These are phyloP conservation scores for Oreortyx pictus DNA, from an alignment of 2,797 vertebrate genomes.

Conservation along the genomic window DNA sequence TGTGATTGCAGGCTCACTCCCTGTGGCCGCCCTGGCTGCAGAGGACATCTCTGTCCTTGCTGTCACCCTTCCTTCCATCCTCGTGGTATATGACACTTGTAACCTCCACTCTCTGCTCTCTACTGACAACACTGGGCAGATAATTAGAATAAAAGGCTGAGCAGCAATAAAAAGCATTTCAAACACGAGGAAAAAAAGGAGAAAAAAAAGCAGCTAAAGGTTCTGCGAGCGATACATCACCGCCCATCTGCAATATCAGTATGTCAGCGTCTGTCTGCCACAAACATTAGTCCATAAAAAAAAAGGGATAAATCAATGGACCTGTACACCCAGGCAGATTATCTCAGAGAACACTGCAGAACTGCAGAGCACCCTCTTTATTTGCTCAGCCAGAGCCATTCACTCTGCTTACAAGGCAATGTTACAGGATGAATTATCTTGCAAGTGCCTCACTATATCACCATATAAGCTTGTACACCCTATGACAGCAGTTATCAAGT, in stretches of 20 bases:
- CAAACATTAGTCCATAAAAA: constrained; percentile 16
- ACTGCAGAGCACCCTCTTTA: neutral
- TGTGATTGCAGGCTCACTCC: neutral
- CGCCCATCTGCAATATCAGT: neutral
- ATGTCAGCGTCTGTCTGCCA: constrained; percentile 28
- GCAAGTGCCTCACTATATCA: neutral
- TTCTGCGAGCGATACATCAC: neutral
- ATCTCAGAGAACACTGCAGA: constrained; percentile 13
- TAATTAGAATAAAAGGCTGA: neutral
- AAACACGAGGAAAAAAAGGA: neutral
- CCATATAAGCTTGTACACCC: neutral
- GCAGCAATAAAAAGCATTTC: neutral
- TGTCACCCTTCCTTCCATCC: neutral
- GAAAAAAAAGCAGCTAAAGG: neutral
- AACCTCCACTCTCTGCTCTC: neutral
- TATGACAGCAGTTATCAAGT: neutral
- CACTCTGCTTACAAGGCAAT: neutral
- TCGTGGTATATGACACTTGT: accelerated
- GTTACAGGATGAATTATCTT: neutral
- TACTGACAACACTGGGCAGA: neutral
- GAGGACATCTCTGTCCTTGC: neutral
- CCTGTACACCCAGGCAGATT: neutral
- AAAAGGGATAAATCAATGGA: constrained; percentile 42
- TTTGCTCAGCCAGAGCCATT: neutral
- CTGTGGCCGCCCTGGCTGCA: neutral